Evolutionary conservation across 2,888 invertebrate genomes (phyloP), one percentile per base, ranked within the genome.

Genomic region (Parnassius apollo): DNA sequence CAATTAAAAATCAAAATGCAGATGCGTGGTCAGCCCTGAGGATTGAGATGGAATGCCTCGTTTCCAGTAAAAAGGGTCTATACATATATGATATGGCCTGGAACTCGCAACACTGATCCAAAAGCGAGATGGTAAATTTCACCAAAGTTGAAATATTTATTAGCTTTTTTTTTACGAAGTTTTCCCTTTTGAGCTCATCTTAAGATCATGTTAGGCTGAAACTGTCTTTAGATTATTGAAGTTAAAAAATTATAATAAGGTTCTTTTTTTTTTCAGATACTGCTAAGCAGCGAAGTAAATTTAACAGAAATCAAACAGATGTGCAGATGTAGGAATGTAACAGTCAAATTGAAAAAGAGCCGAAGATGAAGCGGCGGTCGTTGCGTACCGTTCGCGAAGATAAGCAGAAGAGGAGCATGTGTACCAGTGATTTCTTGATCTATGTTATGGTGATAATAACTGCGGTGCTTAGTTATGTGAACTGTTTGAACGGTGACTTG

Each of bases 401-500:
- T 66, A 69, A 71, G 51, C 67, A 69, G 10, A 68, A 71, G 9
- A 76, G 74, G 2, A 73, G 69, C 48, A 67, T 71, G 2, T 69
- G 73, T 60, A 78, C 81, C 66, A 88, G 88, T 72, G 93, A 93
- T 71, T 88, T 93, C 83, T 93, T 92, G 35, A 91, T 94, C 50
- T 95, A 95, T 81, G 82, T 86, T 46, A 92, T 94, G 76, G 95
- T 95, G 67, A 93, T 93, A 48, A 87, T 94, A 13, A 94, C 95
- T 11, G 95, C 95, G 13, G 89, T 95, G 53, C 93, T 94, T 1
- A 95, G 95, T 80, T 96, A 96, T 82, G 83, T 94, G 66, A 96
- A 96, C 86, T 95, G 96, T 57, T 87, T 96, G 69, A 93, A 92
- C 67, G 96, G 96, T 53, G 96, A 97, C 77, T 97, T 76, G 96